These are phyloP conservation scores for Alloplasta piceator DNA, from an alignment of 2,888 invertebrate species.

Conservation along the genomic window DNA sequence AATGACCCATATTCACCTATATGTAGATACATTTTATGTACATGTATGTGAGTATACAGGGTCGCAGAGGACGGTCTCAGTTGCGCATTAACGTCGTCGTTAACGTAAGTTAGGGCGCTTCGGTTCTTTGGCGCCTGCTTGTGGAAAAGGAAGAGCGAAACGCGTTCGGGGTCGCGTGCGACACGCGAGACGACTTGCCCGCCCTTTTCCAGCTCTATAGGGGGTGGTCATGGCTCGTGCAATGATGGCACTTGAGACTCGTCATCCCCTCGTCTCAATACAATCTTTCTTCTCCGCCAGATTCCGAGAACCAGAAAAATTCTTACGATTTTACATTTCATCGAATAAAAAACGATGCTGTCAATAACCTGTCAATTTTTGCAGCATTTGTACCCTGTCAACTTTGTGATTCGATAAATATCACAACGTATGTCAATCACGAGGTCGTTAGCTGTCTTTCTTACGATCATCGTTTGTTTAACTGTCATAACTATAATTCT, in stretches of 20 bases:
- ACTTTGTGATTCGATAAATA: not conserved
- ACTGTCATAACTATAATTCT: not conserved
- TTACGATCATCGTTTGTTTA: not conserved
- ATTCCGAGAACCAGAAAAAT: not conserved
- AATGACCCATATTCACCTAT: not conserved
- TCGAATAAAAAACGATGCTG: not conserved
- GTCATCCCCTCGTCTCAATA: constrained; percentile 30
- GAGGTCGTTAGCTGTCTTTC: not conserved
- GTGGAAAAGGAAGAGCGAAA: constrained; percentile 28
- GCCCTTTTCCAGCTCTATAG: constrained; percentile 54
- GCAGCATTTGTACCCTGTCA: not conserved
- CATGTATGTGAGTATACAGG: constrained; percentile 3
- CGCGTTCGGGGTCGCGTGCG: constrained; percentile 57
- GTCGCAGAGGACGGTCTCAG: constrained; percentile 59
- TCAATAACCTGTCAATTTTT: not conserved
- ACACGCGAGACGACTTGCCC: constrained; percentile 60
- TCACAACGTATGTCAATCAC: no score
- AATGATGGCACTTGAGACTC: constrained; percentile 41
- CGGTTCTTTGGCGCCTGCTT: constrained; percentile 46
- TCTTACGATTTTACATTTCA: constrained; percentile 26
- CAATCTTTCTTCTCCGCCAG: constrained; percentile 18
- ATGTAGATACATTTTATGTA: constrained; percentile 32
- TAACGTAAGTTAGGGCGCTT: constrained; percentile 67
- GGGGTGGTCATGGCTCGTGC: constrained; percentile 54
- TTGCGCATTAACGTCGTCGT: constrained; percentile 71